Percentiles rank a stretch among this genome's conserved stretches.
phyloP scores from a whole-genome alignment of 1,140 invertebrate species.

The Ectropis grisescens region DNA sequence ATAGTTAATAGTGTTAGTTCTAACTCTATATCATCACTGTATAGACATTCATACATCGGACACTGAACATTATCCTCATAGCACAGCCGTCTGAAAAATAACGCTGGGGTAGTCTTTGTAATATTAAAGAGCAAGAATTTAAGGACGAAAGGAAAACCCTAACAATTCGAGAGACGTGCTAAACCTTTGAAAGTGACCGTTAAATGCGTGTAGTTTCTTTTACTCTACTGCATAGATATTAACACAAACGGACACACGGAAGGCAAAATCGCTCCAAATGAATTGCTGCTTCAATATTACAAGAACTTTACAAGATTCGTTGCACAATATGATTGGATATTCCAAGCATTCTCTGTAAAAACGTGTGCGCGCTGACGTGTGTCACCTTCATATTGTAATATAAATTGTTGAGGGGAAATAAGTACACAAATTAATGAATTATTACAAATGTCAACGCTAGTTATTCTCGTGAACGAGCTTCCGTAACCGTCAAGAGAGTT shows the following conservation, averaged over 20 bases:
- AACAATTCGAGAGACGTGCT: too few relatives aligned
- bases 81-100: slow-evolving; percentile 65
- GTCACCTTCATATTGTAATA: slow-evolving; percentile 67
- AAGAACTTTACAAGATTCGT: slow-evolving; percentile 69
- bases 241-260: slow-evolving; percentile 56
- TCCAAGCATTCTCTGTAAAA: slow-evolving; percentile 66
- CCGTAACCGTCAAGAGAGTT: slow-evolving; percentile 55
- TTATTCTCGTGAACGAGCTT: slow-evolving; percentile 37
- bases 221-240: slow-evolving; percentile 32
- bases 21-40: slow-evolving; percentile 56
- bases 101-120: slow-evolving; percentile 62
- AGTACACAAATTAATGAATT: slow-evolving; percentile 15
- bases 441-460: slow-evolving; percentile 19
- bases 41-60: slow-evolving; percentile 66
- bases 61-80: slow-evolving; percentile 58
- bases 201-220: slow-evolving; percentile 58
- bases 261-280: slow-evolving; percentile 52
- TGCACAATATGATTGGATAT: slow-evolving; percentile 69
- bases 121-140: slow-evolving; percentile 56
- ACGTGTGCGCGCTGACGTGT: slow-evolving; percentile 50
- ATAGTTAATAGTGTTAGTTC: slow-evolving; percentile 62
- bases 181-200: too few relatives aligned
- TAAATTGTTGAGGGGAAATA: slow-evolving; percentile 14
- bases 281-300: slow-evolving; percentile 69
- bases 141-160: too few relatives aligned